Base-by-base conservation (phyloP, 2,888 invertebrate genomes). In the Keiferia lycopersicella region DNA sequence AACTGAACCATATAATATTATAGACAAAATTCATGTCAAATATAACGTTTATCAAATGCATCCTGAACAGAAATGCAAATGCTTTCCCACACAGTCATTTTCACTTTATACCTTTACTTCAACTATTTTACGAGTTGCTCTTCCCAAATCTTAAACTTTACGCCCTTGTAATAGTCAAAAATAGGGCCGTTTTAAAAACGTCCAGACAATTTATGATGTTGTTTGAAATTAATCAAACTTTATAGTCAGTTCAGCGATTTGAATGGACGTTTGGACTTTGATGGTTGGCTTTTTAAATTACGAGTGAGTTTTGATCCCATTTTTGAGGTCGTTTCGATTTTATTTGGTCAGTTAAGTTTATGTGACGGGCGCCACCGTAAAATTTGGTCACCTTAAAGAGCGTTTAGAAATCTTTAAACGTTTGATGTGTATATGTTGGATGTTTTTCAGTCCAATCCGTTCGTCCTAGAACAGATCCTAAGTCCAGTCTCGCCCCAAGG, bases 151-250 rank as follows among this genome's bases (percentile, higher is more conserved):
- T 80, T 79, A 82, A 78, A 75, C 75, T 86, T 86, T 80, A 87
- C 80, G 81, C 77, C 79, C 72, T 76, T 73, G 88, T 88, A 87
- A 90, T 87, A 86, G 88, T 84, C 87, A 84, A 86, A 87, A 90
- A 88, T 87, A 81, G 84, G 80, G 73, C 71, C 78, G 81, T 79
- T 85, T 86, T 86, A 84, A 86, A 88, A 80, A 79, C 83, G 88
- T 88, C 88, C 80, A 73, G 59, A 69, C 80, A 78, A 88, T 88
- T 88, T 89, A 88, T 78, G 82, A 77, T 74, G 75, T 72, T 75
- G 74, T 75, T 79, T 72, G 69, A 71, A 77, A 82, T 84, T 83
- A 87, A 86, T 83, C 84, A 82, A 76, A 74, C 79, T 88, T 88
- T 88, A 89, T 83, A 84, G 83, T 83, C 76, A 76, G 74, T 76